These are phyloP conservation scores for Rhinopomastus cyanomelas DNA, from an alignment of 2,113 vertebrate genomes.

Conservation along the genomic window DNA sequence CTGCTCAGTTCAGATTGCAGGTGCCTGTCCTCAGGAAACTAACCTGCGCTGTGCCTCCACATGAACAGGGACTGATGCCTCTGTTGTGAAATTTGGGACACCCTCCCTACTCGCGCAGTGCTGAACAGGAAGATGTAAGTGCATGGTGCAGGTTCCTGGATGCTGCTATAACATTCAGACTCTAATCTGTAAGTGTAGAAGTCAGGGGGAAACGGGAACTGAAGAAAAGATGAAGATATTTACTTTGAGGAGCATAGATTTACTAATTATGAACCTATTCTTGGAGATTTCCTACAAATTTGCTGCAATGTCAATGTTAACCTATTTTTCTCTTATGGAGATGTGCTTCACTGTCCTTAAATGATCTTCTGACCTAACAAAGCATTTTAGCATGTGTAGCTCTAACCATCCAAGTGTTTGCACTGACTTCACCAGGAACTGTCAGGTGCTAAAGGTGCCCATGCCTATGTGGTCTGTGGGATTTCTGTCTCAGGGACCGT, in stretches of 20 bases:
- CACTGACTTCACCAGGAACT: constrained; percentile 20
- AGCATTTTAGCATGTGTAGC: background rate
- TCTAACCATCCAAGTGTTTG: background rate
- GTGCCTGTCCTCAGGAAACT: background rate
- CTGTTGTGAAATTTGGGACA: background rate
- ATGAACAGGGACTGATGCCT: accelerated
- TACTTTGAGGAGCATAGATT: background rate
- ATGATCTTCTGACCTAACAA: constrained; percentile 11
- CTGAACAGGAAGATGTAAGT: background rate
- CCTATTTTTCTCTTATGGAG: constrained; percentile 8
- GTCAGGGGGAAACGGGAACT: background rate
- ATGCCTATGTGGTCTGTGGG: background rate
- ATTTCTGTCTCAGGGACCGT: background rate
- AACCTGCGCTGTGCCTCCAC: background rate
- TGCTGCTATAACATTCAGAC: background rate
- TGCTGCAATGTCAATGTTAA: background rate
- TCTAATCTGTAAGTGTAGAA: background rate
- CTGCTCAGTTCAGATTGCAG: background rate
- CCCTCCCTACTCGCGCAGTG: background rate
- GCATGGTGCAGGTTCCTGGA: background rate
- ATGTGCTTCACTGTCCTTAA: background rate
- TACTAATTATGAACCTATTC: background rate
- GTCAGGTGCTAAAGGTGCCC: background rate
- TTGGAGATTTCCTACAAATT: background rate
- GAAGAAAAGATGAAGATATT: background rate